Evolutionary conservation across 37 sponge, comb jelly and placozoan genomes (phyloP), one percentile per base, ranked within the genome.

Genomic region (Axinella damicornis): DNA sequence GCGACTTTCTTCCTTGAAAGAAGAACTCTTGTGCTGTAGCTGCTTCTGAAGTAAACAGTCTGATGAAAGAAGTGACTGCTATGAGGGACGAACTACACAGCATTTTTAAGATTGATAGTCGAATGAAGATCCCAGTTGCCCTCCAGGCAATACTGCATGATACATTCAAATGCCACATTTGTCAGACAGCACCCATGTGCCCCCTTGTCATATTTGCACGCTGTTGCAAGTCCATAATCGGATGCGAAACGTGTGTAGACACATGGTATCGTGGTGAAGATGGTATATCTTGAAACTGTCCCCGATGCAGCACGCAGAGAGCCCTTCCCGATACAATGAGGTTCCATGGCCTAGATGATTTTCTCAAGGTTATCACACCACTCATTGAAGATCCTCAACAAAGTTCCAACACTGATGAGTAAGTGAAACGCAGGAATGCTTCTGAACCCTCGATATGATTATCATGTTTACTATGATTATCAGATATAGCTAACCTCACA

Each of bases 101-200:
- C 11, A 61, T 61, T 11, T 61, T 27, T 61, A 5, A 61, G 62
- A 61, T 61, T 14, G 62, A 61, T 14, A 61, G 13, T 5, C 62
- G 27, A 5, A 61, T 61, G 62, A 61, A 61, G 11, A 61, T 61
- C 13, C 62, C 62, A 4, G 11, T 14, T 14, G 62, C 62, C 62
- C 62, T 61, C 12, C 11, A 61, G 4, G 12, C 2, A 5, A 61
- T 14, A 6, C 22, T 72, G 22, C 2, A 2, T 21, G 53, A 72
- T 13, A 34, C 89, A 62, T 89, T 89, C 58, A 28, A 25, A 28
- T 89, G 83, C 59, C 76, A 56, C 28, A 89, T 89, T 19, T 89
- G 89, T 37, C 69, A 82, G 4, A 41, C 0, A 2, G 17, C 69
- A 0, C 88, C 82, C 22, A 53, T 82, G 12, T 2, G 16, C 0